Evolutionary conservation across 2,888 invertebrate species (phyloP), one percentile per base, ranked within the genome.

Genomic region (Linhomoeus sp.): DNA sequence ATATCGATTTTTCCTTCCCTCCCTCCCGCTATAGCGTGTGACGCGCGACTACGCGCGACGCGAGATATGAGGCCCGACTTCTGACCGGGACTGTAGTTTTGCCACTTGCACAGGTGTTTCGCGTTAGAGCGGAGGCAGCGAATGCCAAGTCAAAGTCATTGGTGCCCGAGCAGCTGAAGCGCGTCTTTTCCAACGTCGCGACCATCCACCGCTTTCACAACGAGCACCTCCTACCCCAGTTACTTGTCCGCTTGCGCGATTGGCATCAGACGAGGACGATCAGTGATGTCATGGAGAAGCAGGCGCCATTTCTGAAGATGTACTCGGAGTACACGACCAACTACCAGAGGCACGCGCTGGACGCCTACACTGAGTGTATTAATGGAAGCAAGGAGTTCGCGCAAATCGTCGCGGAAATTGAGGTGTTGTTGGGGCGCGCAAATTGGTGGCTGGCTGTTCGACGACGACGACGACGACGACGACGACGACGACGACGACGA

Each of bases 291-390:
- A 74, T 77, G 45, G 72, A 73, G 51, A 74, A 73, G 54, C 74
- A 75, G 60, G 76, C 76, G 2, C 77, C 77, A 0, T 77, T 77
- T 61, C 67, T 77, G 43, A 77, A 76, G 60, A 73, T 77, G 72
- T 77, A 77, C 61, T 75, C 76, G 0, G 76, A 77, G 52, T 77
- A 77, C 57, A 75, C 77, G 41, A 75, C 75, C 55, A 77, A 76
- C 61, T 77, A 76, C 62, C 75, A 76, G 68, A 71, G 53, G 74
- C 77, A 9, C 43, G 25, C n/a, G 3, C 37, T 37, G 20, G 71
- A 70, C 51, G 60, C 73, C 23, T 75, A 76, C 51, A 73, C 71
- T 50, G 67, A 70, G 19, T 67, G 74, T 58, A 68, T 70, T 51
- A 68, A 69, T 46, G 75, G 75, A 56, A 72, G 72, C 46, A 66